Conservation (phyloP, 2,888 invertebrate genomes). For the Chesias legatella region DNA sequence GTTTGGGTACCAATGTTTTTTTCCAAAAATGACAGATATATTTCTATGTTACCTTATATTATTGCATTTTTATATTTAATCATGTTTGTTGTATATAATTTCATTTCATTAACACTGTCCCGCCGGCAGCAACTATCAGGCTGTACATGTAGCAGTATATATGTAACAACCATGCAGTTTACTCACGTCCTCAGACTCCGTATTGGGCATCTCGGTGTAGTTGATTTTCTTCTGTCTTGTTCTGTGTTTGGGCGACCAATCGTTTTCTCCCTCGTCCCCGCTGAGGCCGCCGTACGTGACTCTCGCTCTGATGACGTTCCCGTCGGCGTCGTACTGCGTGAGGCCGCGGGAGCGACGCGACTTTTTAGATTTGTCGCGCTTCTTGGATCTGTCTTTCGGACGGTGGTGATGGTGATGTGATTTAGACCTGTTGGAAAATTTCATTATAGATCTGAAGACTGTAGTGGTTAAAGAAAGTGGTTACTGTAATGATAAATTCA, state of each 20-base stretch:
- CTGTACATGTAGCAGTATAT: too few species aligned
- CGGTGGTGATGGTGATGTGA: slow-evolving; percentile 30
- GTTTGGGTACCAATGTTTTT: too few species aligned
- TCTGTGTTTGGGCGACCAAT: slow-evolving; percentile 82
- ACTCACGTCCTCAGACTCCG: slow-evolving; percentile 87
- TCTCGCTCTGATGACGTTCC: slow-evolving; percentile 60
- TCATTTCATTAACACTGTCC: too few species aligned
- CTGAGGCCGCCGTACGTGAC: slow-evolving; percentile 81
- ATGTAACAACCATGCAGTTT: background rate
- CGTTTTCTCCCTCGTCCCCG: slow-evolving; percentile 70
- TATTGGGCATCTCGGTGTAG: slow-evolving; percentile 87
- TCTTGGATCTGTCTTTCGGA: slow-evolving; percentile 12
- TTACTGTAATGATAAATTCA: too few species aligned
- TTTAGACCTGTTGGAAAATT: slow-evolving; percentile 49
- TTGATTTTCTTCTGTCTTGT: slow-evolving; percentile 87
- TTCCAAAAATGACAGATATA: too few species aligned
- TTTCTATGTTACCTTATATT: too few species aligned
- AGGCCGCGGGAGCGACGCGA: slow-evolving; percentile 41
- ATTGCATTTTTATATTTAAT: too few species aligned
- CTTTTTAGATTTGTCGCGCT: slow-evolving; percentile 41
- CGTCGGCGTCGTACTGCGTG: slow-evolving; percentile 63
- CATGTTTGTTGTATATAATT: too few species aligned
- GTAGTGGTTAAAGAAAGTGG: too few species aligned
- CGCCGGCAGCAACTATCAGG: too few species aligned
- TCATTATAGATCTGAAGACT: too few species aligned